Percentiles rank a stretch among this genome's conserved stretches.
Evolutionary conservation across 2,888 invertebrate genomes (phyloP).

Genomic region (Ypsolopha scabrella): DNA sequence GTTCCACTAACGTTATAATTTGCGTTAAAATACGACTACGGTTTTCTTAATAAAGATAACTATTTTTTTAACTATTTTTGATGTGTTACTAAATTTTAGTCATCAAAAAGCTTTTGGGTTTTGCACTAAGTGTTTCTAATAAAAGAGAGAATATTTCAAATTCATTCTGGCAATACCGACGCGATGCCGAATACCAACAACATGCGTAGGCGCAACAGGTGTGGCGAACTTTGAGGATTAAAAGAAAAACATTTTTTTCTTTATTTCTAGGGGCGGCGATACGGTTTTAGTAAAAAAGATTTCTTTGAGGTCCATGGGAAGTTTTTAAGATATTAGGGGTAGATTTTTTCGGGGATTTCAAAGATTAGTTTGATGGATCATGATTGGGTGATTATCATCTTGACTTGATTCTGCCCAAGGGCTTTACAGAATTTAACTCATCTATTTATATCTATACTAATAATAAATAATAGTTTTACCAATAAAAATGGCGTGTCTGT

Average conservation of each 20-base stretch:
- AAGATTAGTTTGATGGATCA: background rate
- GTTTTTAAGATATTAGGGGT: slow-evolving; percentile 20
- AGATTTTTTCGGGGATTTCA: slow-evolving; percentile 8
- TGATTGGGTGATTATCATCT: background rate
- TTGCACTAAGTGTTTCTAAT: too few species aligned
- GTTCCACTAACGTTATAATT: too few species aligned
- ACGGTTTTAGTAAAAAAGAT: slow-evolving; percentile 33
- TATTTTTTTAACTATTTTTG: too few species aligned
- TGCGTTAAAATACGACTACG: too few species aligned
- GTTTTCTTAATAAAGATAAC: too few species aligned
- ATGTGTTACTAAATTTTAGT: too few species aligned
- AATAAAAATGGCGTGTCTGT: too few species aligned
- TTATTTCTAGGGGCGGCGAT: slow-evolving; percentile 34
- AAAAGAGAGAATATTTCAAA: too few species aligned
- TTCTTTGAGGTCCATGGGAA: slow-evolving; percentile 32
- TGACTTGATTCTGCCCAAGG: background rate
- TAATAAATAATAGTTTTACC: too few species aligned
- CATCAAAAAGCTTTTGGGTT: too few species aligned
- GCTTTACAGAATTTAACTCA: background rate
- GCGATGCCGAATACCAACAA: slow-evolving; percentile 22
- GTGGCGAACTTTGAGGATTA: slow-evolving; percentile 33
- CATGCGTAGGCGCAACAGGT: slow-evolving; percentile 62
- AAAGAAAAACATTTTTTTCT: slow-evolving; percentile 21
- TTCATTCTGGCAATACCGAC: too few species aligned
- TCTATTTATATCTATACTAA: too few species aligned